phyloP scores from a whole-genome alignment of 2,797 vertebrate species.

The Pseudomugil tenellus region DNA sequence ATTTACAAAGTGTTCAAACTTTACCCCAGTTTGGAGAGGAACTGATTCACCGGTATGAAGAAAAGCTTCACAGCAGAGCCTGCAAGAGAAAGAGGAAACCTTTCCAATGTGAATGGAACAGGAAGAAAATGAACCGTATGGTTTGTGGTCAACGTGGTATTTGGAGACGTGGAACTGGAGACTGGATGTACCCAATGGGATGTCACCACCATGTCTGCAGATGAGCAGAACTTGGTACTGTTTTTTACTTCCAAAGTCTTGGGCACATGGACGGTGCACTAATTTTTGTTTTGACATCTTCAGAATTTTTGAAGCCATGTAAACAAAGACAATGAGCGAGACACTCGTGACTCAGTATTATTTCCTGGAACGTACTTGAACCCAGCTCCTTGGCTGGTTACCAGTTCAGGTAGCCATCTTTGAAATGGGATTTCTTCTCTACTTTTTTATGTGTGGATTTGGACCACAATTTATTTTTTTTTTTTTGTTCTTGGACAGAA shows the following conservation, averaged over 20 bases:
- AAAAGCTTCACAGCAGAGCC: conserved; percentile 64
- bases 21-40: conserved; percentile 77
- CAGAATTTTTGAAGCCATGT: conserved; percentile 67
- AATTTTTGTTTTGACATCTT: conserved; percentile 53
- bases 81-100: conserved; percentile 7
- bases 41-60: conserved; percentile 54
- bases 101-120: conserved; percentile 34
- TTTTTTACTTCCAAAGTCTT: conserved; percentile 52
- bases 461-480: conserved; percentile 30
- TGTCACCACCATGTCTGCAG: conserved; percentile 37
- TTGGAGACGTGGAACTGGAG: conserved; percentile 35
- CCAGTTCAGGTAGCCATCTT: conserved; percentile 17
- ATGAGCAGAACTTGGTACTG: conserved; percentile 29
- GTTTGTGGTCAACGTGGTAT: conserved; percentile 45
- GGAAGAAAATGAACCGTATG: conserved; percentile 22
- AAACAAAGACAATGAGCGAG: conserved; percentile 53
- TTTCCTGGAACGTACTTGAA: conserved; percentile 86
- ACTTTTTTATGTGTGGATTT: conserved; percentile 38
- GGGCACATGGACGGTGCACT: conserved; percentile 59
- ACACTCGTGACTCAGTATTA: conserved; percentile 62
- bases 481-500: conserved; percentile 16
- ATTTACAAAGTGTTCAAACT: conserved; percentile 93
- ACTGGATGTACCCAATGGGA: conserved; percentile 47
- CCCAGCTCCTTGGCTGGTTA: conserved; percentile 24
- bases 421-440: conserved; percentile 29